Evolutionary conservation across 2,888 invertebrate species (phyloP), one percentile per base, ranked within the genome.

Genomic region (Icerya purchasi): DNA sequence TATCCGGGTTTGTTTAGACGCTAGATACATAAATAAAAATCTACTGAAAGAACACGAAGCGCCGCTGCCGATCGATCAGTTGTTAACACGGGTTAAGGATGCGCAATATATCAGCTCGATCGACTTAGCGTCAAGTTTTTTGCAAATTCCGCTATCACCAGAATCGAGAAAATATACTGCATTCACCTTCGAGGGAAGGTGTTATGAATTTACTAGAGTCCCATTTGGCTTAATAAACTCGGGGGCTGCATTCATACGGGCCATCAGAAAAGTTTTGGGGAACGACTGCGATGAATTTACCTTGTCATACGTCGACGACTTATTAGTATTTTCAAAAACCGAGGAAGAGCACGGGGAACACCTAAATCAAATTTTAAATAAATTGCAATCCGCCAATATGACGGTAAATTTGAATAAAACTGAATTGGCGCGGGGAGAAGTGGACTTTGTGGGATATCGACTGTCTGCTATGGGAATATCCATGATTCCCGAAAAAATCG

Each of bases 291-390:
- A 36, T 5, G 5, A 5, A 5, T 36, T 36, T 36, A 36, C 36
- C 14, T 8, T 36, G 5, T 8, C 5, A 5, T 36, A 36, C 14
- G 36, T 50, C 51, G 24, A 24, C 22, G 51, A 50, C 22, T 53
- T 51, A 36, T 50, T 53, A n/a, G 10, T 14, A 50, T 2, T 57
- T 50, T 23, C 22, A 58, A 20, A 51, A 64, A 53, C 24, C 50
- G 8, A 54, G 18, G 49, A 51, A 58, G 3, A 57, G 54, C 20
- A 59, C 19, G 22, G 36, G n/a, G 5, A 53, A n/a, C 19, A n/a
- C 10, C 5, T 20, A 19, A 21, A 25, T 52, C 57, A 57, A 20
- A 50, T 22, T 52, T 55, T 56, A 19, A 50, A 14, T 55, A 57
- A 61, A 56, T 50, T 56, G 14, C 53, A 21, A 49, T n/a, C 14